Evolutionary conservation across 1,140 invertebrate species (phyloP).

Genomic region (Aphelenchoides besseyi): DNA sequence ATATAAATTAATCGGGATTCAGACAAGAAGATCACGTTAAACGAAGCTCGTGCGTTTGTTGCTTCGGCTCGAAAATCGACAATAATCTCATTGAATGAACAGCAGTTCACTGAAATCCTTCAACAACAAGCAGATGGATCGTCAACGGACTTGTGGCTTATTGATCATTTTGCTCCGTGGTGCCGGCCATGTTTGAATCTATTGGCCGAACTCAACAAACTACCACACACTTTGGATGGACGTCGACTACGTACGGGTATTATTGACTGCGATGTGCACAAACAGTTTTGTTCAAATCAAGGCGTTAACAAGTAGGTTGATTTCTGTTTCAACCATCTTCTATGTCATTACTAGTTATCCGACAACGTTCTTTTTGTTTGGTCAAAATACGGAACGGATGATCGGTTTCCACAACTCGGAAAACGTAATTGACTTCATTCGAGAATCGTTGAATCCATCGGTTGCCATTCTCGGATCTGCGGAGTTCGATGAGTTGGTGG

Average conservation of each 20-base stretch:
- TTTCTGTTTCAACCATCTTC: not conserved
- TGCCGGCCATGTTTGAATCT: constrained; percentile 77
- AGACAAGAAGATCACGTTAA: constrained; percentile 68
- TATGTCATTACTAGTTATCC: constrained; percentile 71
- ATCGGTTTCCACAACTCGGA: constrained; percentile 69
- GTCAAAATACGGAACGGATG: constrained; percentile 67
- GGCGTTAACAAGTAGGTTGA: constrained; percentile 44
- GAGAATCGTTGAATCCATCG: constrained; percentile 67
- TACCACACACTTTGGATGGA: constrained; percentile 65
- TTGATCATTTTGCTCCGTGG: constrained; percentile 78
- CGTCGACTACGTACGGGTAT: constrained; percentile 69
- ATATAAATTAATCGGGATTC: constrained; percentile 23
- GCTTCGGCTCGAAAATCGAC: constrained; percentile 69
- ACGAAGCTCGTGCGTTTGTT: constrained; percentile 72
- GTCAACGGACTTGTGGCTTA: constrained; percentile 69
- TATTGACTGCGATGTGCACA: constrained; percentile 67
- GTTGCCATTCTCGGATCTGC: constrained; percentile 68
- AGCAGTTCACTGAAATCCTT: constrained; percentile 64
- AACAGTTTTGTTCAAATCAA: constrained; percentile 63
- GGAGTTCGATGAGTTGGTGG: constrained; percentile 68
- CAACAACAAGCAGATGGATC: constrained; percentile 62
- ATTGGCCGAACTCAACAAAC: constrained; percentile 73
- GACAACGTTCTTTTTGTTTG: constrained; percentile 70
- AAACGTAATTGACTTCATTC: constrained; percentile 72
- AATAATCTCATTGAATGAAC: constrained; percentile 70